Base-by-base conservation (phyloP, 2,113 vertebrate genomes). In the Oceanites oceanicus region DNA sequence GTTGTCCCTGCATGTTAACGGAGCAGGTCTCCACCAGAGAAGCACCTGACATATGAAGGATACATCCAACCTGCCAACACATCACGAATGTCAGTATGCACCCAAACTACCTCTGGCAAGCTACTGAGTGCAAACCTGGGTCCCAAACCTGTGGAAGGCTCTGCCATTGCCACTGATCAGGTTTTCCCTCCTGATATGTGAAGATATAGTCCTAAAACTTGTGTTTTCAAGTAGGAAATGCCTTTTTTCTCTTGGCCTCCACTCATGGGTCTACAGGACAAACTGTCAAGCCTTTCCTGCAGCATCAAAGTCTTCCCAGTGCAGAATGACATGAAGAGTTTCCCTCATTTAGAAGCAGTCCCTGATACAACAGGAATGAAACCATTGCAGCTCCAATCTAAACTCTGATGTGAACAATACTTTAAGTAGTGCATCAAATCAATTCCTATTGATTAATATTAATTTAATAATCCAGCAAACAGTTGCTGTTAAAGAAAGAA, bases 1-100 rank as follows among this genome's bases (percentile, higher is more conserved):
- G 0, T 25, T 62, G 30, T 22, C 15, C 29, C 13, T 44, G 11
- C 15, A 7, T 2, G 1, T 50, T 40, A 22, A 22, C 0, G 0
- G n/a, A 61, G 22, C 30, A 52, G 21, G 7, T 25, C 21, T 72
- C 20, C 75, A 73, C 7, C 44, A 50, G 45, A 52, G 22, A 13
- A 74, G 8, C 7, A 3, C 15, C 40, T 42, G 21, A 42, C 1
- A 1, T 29, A 22, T 4, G 32, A 72, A 78, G 10, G 15, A 6
- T 61, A 22, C 2, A 0, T 50, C 10, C 49, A 58, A n/a, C 14
- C 52, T 63, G 7, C 5, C 0, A 1, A 42, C 22, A 8, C 2
- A 16, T 73, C 29, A 34, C 0, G 0, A 21, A 25, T 20, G 15
- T 47, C 13, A 5, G 7, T 22, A 8, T 68, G 34, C 6, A 40